Base-by-base conservation (phyloP, 2,888 invertebrate species). In the Embidobia sp. region DNA sequence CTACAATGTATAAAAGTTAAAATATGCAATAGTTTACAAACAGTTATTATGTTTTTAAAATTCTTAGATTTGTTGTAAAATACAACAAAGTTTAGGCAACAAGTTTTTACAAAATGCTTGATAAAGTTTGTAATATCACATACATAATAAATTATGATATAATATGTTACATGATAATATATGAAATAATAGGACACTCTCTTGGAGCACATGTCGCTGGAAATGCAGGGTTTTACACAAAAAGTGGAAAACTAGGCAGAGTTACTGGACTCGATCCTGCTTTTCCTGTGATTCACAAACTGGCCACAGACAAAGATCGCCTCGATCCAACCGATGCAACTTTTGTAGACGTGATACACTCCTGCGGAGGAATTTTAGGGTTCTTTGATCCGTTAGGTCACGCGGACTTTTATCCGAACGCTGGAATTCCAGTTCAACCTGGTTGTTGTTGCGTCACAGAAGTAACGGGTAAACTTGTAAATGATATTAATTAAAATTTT, bases 211-310 rank as follows among this genome's bases (percentile, higher is more conserved):
- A 90, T 22, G 88, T 90, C 5, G 88, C 88, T 33, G 90, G 90
- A 19, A 89, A 88, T 40, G 80, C 86, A 1, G 89, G 88, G 8
- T 73, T 80, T 31, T 78, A 81, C 1, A 67, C 81, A 13, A 83
- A 67, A 63, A 83, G 80, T 77, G 88, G 88, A 16, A 89, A 85
- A 69, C 66, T 91, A 2, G 90, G 88, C 5, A 85, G 91, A 78
- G 86, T 91, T 4, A 91, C 91, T 4, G 91, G 89, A 10, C 80
- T 90, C 15, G 91, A 91, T 83, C 90, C 91, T 4, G 90, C 91
- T 22, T 86, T 90, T 19, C 91, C 90, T 1, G 88, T 87, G 26
- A 85, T 89, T 42, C 88, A 89, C 48, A 74, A 86, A 19, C 57
- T 88, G 0, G 61, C 84, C 3, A 77, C 82, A 1, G 82, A 84